phyloP scores from a whole-genome alignment of 2,888 invertebrate genomes.

The Calameuta filiformis region DNA sequence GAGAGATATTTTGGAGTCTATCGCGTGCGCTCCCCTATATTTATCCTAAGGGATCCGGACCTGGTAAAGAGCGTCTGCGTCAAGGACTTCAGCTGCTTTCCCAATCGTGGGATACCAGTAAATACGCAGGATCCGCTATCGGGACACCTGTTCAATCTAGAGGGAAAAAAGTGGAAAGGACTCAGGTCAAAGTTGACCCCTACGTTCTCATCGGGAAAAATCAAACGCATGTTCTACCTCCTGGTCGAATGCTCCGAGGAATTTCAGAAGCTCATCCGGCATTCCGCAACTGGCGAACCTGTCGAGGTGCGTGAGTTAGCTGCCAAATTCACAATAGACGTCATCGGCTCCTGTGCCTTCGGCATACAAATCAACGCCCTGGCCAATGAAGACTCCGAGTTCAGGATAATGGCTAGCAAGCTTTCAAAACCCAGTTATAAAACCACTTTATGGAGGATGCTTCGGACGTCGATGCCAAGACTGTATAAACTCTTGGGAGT shows the following conservation, averaged over 20 bases:
- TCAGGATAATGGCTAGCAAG: conserved; percentile 57
- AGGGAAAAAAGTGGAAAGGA: conserved; percentile 65
- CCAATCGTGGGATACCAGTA: conserved; percentile 57
- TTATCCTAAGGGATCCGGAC: conserved; percentile 57
- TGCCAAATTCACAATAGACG: conserved; percentile 67
- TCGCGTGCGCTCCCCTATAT: conserved; percentile 52
- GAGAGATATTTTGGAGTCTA: conserved; percentile 56
- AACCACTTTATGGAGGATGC: conserved; percentile 58
- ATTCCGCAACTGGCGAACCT: conserved; percentile 20
- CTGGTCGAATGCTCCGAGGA: conserved; percentile 61
- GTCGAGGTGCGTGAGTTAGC: conserved; percentile 64
- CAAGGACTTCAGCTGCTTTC: conserved; percentile 54
- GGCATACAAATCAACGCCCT: conserved; percentile 67
- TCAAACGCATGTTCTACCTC: conserved; percentile 66
- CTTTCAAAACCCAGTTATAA: conserved; percentile 60
- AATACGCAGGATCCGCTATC: conserved; percentile 59
- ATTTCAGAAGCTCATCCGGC: conserved; percentile 51
- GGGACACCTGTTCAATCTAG: conserved; percentile 63
- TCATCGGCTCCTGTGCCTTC: conserved; percentile 68
- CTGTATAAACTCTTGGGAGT: conserved; percentile 48
- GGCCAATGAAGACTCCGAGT: conserved; percentile 59
- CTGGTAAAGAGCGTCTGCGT: conserved; percentile 53
- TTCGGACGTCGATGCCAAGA: conserved; percentile 52
- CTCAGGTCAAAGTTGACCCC: conserved; percentile 66
- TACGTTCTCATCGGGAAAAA: conserved; percentile 68